Percentiles rank a stretch among this genome's conserved stretches.
These are phyloP conservation scores for Drosophila busckii DNA, from an alignment of 1,140 invertebrate genomes.

Conservation along the genomic window DNA sequence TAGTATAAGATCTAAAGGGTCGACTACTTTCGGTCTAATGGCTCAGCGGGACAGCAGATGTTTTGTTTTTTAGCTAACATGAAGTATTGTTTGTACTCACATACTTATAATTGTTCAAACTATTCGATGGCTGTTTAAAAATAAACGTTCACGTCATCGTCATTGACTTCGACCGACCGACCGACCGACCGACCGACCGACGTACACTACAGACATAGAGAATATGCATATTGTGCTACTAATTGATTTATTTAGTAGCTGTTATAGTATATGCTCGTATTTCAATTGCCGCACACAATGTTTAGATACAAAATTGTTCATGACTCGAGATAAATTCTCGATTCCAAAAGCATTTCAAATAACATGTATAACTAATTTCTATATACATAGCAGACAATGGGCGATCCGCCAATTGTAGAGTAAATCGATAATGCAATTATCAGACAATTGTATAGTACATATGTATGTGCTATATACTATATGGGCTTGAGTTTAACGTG, in stretches of 20 bases:
- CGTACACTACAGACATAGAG: slow-evolving; percentile 1
- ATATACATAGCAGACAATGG: background rate
- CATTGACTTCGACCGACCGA: slow-evolving; percentile 28
- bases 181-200: too few species aligned
- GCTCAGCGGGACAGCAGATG: slow-evolving; percentile 2
- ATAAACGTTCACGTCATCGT: slow-evolving; percentile 43
- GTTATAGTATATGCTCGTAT: slow-evolving; percentile 11
- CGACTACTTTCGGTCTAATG: slow-evolving; percentile 2
- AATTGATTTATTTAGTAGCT: slow-evolving; percentile 38
- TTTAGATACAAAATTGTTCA: background rate
- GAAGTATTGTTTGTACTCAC: too few species aligned
- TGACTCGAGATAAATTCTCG: background rate
- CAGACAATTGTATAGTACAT: background rate
- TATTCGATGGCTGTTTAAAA: slow-evolving; percentile 13
- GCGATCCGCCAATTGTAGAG: slow-evolving; percentile 8
- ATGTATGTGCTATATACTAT: background rate
- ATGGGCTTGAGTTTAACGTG: slow-evolving; percentile 8
- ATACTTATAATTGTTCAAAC: slow-evolving; percentile 1
- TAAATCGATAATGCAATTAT: background rate
- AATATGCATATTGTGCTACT: slow-evolving; percentile 22
- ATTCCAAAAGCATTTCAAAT: background rate
- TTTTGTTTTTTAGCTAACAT: slow-evolving; percentile 13
- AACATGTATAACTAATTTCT: slow-evolving; percentile 6
- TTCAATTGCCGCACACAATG: background rate
- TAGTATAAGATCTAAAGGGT: background rate